Conservation (phyloP, 2,113 vertebrate genomes). For the Natator depressus region DNA sequence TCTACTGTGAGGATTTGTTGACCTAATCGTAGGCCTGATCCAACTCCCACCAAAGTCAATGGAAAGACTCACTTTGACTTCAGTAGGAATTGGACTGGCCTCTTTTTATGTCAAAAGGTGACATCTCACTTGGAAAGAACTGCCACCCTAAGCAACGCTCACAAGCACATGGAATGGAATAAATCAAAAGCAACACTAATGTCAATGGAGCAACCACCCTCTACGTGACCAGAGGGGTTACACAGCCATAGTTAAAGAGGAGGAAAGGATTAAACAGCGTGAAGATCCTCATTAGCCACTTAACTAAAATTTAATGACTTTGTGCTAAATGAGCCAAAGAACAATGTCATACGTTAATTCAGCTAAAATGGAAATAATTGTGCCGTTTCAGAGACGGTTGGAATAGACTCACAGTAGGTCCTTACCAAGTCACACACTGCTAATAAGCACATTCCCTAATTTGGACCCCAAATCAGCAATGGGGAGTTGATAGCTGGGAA, state of each 20-base stretch:
- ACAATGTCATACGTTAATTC: not conserved
- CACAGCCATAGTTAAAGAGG: not conserved
- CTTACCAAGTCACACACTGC: not conserved
- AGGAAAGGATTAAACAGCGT: not conserved
- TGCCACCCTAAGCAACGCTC: not conserved
- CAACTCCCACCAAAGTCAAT: not conserved
- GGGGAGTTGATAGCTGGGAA: slow-evolving; percentile 23
- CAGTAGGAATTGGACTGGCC: not conserved
- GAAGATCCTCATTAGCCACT: not conserved
- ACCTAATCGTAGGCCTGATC: not conserved
- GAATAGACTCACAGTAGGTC: not conserved
- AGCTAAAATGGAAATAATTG: not conserved
- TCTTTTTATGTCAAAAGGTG: not conserved
- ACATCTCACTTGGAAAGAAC: not conserved
- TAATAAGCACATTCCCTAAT: not conserved
- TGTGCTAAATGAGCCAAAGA: not conserved
- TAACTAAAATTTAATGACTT: not conserved
- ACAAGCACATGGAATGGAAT: not conserved
- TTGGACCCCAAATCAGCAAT: slow-evolving; percentile 5
- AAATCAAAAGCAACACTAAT: not conserved
- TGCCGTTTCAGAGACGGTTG: not conserved
- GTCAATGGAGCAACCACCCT: not conserved
- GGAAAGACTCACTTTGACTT: not conserved
- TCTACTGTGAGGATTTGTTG: not conserved
- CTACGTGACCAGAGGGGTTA: not conserved